Percentiles rank a stretch among this genome's conserved stretches.
Conservation (phyloP, 2,797 vertebrate species). For the Galagoides demidoff region DNA sequence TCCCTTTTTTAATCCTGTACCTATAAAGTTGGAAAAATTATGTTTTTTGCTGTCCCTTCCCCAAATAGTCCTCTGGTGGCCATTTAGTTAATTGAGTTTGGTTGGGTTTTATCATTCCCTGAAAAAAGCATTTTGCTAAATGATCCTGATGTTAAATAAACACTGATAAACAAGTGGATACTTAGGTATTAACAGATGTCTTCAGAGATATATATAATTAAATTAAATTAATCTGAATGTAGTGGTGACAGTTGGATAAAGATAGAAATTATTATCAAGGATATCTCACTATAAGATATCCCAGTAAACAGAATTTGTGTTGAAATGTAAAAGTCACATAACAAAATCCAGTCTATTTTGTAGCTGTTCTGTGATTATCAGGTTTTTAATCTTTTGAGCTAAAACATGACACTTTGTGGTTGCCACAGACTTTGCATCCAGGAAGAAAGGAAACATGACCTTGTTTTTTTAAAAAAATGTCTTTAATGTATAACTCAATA, state of each 20-base stretch:
- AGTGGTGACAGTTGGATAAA: constrained; percentile 22
- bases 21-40: background rate
- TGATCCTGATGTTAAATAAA: constrained; percentile 50
- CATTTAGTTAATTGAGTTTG: constrained; percentile 19
- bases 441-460: background rate
- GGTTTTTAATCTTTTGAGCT: background rate
- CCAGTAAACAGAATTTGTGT: background rate
- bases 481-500: background rate
- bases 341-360: background rate
- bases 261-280: constrained; percentile 20
- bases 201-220: constrained; percentile 29
- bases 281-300: constrained; percentile 32
- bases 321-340: constrained; percentile 1
- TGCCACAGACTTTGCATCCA: background rate
- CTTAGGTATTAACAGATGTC: background rate
- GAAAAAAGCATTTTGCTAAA: constrained; percentile 30
- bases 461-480: background rate
- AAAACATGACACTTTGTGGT: background rate
- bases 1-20: background rate
- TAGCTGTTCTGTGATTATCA: background rate
- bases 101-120: constrained; percentile 26
- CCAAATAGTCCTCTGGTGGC: background rate
- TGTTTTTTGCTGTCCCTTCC: background rate
- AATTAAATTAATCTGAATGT: constrained; percentile 18
- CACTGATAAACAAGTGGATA: constrained; percentile 7